Evolutionary conservation across 2,888 invertebrate species (phyloP), one percentile per base, ranked within the genome.

Genomic region (Dynastes hyllus): DNA sequence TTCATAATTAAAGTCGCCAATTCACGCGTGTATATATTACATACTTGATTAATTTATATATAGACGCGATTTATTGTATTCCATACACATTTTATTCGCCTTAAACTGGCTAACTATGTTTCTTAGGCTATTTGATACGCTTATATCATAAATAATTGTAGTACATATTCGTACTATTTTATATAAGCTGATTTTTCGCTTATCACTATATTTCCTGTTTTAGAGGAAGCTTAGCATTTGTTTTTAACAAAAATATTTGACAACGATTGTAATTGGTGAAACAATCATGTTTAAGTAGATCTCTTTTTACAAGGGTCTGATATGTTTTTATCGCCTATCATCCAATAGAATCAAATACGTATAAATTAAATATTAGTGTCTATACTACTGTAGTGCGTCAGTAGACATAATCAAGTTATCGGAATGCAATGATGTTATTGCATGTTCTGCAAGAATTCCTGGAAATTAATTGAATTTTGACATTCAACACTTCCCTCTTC

Each of bases 161-260:
- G 22, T 58, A 58, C 4, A 22, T 22, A 58, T 58, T 53, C 16
- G n/a, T 22, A 58, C 2, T 58, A 8, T 58, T 58, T 45, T 58
- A 58, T n/a, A 58, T 58, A 22, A 58, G 27, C 8, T 22, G 55
- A 16, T 58, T 16, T 16, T 22, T 71, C n/a, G 40, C 71, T 71
- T 71, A 71, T 71, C 71, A 40, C 32, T 40, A 16, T 16, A 55
- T 55, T 58, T 71, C 71, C 71, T 71, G 71, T 32, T 71, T 58
- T 71, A 58, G 40, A 71, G 71, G 71, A 71, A 71, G 71, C 1
- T 71, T 70, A 37, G 37, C 22, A 55, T 55, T 55, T 71, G 13
- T 16, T 71, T 32, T 13, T 45, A 67, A 67, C 55, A 58, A 45
- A 45, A 45, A 1, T 45, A 45, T 11, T 45, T 45, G 11, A 45